Percentiles rank a stretch among this genome's conserved stretches.
phyloP scores from a whole-genome alignment of 2,888 invertebrate species.

The Trimorus sp. region DNA sequence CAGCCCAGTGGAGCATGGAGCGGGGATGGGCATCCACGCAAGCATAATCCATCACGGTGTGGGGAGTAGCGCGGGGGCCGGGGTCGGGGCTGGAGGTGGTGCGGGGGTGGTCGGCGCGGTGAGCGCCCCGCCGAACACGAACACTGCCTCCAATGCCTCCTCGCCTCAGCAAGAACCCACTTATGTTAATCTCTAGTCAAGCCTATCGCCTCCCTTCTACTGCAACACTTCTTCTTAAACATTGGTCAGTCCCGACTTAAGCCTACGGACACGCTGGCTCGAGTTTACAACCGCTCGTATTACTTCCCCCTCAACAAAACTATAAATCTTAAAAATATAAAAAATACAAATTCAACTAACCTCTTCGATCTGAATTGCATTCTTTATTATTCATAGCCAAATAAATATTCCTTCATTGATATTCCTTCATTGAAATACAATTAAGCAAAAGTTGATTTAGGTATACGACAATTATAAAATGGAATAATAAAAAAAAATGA shows the following conservation, averaged over 20 bases:
- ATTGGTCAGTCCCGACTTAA: conserved; percentile 82
- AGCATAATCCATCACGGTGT: conserved; percentile 81
- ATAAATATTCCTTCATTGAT: too few relatives aligned
- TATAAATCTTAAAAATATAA: too few relatives aligned
- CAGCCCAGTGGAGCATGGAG: conserved; percentile 83
- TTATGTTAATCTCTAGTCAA: conserved; percentile 95
- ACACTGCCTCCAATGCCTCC: conserved; percentile 82
- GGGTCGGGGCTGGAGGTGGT: conserved; percentile 80
- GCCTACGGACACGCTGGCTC: conserved; percentile 78
- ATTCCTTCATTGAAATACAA: too few relatives aligned
- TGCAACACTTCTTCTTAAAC: conserved; percentile 82
- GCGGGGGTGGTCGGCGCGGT: conserved; percentile 83
- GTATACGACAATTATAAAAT: too few relatives aligned
- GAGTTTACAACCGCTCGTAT: conserved; percentile 73
- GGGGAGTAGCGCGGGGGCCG: conserved; percentile 82
- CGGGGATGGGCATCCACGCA: conserved; percentile 82
- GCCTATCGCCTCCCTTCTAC: conserved; percentile 82
- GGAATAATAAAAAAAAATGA: not conserved
- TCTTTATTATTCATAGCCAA: too few relatives aligned
- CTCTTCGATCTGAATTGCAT: too few relatives aligned
- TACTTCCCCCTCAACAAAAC: conserved; percentile 48
- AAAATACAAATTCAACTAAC: too few relatives aligned
- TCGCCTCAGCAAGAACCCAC: conserved; percentile 90
- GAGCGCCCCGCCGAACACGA: conserved; percentile 84
- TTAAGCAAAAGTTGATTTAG: too few relatives aligned